Evolutionary conservation across 2,888 invertebrate genomes (phyloP), one percentile per base, ranked within the genome.

Genomic region (Acleris sparsana): DNA sequence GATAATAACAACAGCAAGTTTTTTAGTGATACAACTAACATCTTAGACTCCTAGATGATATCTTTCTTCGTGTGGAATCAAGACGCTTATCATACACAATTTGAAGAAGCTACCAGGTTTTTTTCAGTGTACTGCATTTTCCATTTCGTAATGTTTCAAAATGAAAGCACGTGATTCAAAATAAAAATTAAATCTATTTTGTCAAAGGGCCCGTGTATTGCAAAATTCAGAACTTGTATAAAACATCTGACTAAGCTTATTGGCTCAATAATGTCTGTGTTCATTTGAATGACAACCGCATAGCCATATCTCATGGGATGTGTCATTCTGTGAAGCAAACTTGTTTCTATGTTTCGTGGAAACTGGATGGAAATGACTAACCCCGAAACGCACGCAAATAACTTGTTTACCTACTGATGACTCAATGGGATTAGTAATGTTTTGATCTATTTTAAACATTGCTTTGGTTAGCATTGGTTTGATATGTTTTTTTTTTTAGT

Each of bases 361-460:
- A 63, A 16, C 51, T 17, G 63, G 7, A 63, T 57, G 56, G 56
- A 17, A 25, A 33, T 63, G 63, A 63, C 53, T 58, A 63, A 63
- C 58, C 52, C 58, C 6, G 53, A 63, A 63, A 63, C 63, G 44
- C 53, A 6, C 53, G 53, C 46, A 53, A 63, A 63, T 63, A 63
- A 53, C 58, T 48, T 63, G 58, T 46, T 58, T 58, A n/a, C n/a
- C n/a, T n/a, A 58, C 51, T 17, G 22, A 53, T 63, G 63, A 63
- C 46, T 63, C 63, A 63, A 20, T 33, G n/a, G 57, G 52, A 58
- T 63, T 63, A 58, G 58, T 53, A 63, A 63, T 58, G 57, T 53
- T 58, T 48, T 53, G 63, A 29, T 58, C 58, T 63, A 63, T 58
- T 63, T 63, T 53, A 16, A 22, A 13, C 5, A 18, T 17, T 33